Evolutionary conservation across 2,888 invertebrate genomes (phyloP).

Genomic region (Pristionchus arcanus): DNA sequence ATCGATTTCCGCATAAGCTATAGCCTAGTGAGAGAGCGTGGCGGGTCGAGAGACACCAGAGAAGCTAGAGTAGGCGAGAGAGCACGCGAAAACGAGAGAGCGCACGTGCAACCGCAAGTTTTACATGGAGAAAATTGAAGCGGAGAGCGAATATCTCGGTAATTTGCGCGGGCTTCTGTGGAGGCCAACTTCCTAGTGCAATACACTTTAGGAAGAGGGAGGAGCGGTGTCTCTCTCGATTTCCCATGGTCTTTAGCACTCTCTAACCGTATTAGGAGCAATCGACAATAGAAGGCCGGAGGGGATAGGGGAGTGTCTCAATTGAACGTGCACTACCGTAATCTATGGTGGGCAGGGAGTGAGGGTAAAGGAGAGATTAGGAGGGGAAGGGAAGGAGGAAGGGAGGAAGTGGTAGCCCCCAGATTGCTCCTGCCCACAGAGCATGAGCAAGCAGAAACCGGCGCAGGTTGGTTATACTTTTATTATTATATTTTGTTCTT

Average conservation of each 20-base stretch:
- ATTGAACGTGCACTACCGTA: no score
- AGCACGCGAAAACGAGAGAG: background rate
- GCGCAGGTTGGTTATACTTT: background rate
- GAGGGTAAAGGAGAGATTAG: no score
- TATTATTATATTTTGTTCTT: background rate
- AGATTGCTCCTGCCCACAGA: background rate
- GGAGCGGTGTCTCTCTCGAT: no score
- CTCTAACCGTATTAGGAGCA: no score
- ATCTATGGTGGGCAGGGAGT: no score
- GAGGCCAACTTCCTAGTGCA: slow-evolving; percentile 20
- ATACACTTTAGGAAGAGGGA: background rate
- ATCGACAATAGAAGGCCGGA: no score
- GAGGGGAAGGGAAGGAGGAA: no score
- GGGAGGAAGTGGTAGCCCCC: background rate
- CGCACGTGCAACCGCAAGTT: background rate
- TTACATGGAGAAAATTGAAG: slow-evolving; percentile 1
- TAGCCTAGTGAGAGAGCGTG: background rate
- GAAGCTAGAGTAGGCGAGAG: background rate
- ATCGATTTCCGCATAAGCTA: background rate
- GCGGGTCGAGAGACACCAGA: background rate
- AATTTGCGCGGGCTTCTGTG: background rate
- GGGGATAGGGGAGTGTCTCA: no score
- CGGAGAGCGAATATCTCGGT: background rate
- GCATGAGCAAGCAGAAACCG: background rate
- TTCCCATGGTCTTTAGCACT: no score